Conservation (phyloP, 2,888 invertebrate species). For the Ichneumoninae sp. region DNA sequence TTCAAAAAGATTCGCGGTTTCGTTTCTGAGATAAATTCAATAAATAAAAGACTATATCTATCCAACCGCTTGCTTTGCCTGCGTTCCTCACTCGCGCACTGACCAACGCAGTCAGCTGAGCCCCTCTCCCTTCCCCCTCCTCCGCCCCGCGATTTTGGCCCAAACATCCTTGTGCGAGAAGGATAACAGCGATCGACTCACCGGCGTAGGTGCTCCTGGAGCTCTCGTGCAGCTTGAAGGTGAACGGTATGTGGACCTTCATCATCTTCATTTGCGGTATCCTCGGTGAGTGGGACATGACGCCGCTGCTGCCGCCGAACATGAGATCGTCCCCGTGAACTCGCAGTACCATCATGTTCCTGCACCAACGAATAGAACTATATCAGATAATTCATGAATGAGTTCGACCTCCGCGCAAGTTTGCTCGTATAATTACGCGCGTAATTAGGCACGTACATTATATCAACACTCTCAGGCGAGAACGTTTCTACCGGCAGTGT, state of each 20-base stretch:
- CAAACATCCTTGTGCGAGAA: too few species aligned
- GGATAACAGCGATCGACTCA: slow-evolving; percentile 81
- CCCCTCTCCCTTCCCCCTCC: too few species aligned
- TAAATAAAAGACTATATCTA: too few species aligned
- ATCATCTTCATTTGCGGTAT: slow-evolving; percentile 93
- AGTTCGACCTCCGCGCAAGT: slow-evolving; percentile 23
- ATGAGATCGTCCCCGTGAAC: slow-evolving; percentile 89
- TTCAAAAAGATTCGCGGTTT: too few species aligned
- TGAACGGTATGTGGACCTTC: slow-evolving; percentile 93
- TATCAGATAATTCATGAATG: slow-evolving; percentile 47
- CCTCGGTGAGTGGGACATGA: slow-evolving; percentile 86
- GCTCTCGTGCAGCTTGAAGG: slow-evolving; percentile 90
- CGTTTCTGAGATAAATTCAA: too few species aligned
- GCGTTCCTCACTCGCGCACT: neutral
- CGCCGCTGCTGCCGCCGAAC: slow-evolving; percentile 85
- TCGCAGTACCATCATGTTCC: slow-evolving; percentile 91
- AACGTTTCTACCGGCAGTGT: neutral
- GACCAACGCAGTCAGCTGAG: too few species aligned
- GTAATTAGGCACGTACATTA: neutral
- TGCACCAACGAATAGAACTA: slow-evolving; percentile 80
- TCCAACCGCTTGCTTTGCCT: too few species aligned
- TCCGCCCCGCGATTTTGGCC: too few species aligned
- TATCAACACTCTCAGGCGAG: neutral
- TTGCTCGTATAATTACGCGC: neutral
- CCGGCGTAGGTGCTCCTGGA: slow-evolving; percentile 90